Percentiles rank a stretch among this genome's conserved stretches.
Conservation (phyloP, 1,140 invertebrate species). For the Eurosta solidaginis region DNA sequence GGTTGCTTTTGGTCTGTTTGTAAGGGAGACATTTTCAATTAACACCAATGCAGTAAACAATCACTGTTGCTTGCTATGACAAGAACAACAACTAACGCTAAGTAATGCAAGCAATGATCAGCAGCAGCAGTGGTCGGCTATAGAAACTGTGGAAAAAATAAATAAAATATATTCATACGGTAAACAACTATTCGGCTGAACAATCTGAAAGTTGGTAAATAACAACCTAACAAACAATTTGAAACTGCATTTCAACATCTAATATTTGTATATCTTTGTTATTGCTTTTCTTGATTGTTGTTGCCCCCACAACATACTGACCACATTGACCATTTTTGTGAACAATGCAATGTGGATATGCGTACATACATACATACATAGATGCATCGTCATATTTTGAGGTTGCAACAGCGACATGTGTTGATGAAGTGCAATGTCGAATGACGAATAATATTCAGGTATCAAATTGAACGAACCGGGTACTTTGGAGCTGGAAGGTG, state of each 20-base stretch:
- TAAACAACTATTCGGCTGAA: conserved; percentile 12
- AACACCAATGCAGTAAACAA: conserved; percentile 14
- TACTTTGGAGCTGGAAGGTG: no score
- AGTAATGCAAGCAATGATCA: background rate
- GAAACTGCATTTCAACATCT: background rate
- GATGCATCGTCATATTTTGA: no score
- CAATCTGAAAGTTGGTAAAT: conserved; percentile 15
- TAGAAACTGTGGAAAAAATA: background rate
- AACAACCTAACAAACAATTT: background rate
- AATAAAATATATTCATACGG: no score
- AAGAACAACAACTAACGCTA: background rate
- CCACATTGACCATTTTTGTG: background rate
- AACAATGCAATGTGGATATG: background rate
- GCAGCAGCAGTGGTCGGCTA: background rate
- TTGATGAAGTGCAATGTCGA: no score
- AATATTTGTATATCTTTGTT: background rate
- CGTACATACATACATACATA: background rate
- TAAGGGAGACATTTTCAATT: conserved; percentile 20
- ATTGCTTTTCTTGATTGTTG: background rate
- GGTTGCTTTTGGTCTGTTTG: background rate
- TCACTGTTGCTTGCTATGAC: background rate
- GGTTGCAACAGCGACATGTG: no score
- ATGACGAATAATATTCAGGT: no score
- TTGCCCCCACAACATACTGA: background rate
- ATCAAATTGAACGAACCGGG: no score